phyloP scores from a whole-genome alignment of 1,140 invertebrate genomes.

The Tetragonula clypearis region DNA sequence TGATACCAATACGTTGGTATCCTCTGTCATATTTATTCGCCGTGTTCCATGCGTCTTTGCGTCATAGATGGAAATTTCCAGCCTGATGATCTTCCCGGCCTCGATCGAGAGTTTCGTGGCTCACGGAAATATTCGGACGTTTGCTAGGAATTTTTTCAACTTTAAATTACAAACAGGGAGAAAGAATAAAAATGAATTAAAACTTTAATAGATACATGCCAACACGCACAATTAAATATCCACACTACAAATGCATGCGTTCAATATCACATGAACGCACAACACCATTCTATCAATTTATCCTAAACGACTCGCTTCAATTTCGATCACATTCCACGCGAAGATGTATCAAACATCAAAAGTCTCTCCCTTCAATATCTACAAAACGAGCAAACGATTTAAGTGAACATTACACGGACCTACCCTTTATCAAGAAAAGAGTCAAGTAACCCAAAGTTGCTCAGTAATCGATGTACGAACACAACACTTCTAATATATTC shows the following conservation, averaged over 20 bases:
- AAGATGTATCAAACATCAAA: neutral
- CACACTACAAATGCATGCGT: neutral
- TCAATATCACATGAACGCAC: neutral
- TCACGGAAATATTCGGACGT: no score
- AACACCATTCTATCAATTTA: neutral
- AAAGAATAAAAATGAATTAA: no score
- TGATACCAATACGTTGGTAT: neutral
- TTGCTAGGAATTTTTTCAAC: no score
- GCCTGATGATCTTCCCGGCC: no score
- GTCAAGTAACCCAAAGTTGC: neutral
- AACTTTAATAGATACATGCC: neutral
- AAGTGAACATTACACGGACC: neutral
- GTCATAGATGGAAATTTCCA: no score
- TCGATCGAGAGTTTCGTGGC: no score
- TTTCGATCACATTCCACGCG: neutral
- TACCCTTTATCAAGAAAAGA: neutral
- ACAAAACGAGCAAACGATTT: neutral
- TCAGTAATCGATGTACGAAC: neutral
- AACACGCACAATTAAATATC: neutral
- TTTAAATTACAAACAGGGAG: no score
- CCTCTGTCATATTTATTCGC: neutral
- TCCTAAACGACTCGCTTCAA: neutral
- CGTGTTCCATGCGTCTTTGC: no score
- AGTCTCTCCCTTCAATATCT: neutral
- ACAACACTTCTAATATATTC: neutral